These are phyloP conservation scores for Elephantulus edwardii DNA, from an alignment of 2,113 vertebrate species.

Conservation along the genomic window DNA sequence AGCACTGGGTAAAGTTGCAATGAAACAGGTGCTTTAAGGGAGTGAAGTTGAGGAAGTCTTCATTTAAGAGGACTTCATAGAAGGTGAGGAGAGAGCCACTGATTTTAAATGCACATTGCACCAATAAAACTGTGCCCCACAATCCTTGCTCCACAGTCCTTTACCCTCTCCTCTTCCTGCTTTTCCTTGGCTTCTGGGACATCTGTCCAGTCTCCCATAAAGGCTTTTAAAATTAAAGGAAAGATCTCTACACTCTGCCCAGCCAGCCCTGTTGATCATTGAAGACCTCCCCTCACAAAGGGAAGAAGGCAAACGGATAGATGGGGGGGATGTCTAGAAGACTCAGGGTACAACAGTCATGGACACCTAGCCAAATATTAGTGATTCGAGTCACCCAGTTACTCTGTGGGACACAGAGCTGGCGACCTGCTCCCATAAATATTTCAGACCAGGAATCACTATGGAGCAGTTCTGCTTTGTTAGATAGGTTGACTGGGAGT, in stretches of 20 bases:
- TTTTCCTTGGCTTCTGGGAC: background rate
- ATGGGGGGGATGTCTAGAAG: background rate
- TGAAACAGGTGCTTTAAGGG: background rate
- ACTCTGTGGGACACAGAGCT: background rate
- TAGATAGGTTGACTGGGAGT: background rate
- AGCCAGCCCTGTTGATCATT: background rate
- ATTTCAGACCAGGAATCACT: background rate
- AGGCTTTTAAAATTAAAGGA: constrained; percentile 14
- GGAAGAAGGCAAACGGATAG: background rate
- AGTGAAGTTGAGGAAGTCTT: background rate
- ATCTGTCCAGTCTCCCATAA: background rate
- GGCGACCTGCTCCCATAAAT: background rate
- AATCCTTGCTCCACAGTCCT: background rate
- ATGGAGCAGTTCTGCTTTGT: background rate
- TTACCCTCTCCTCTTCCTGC: background rate
- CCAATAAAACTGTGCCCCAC: background rate
- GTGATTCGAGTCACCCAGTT: background rate
- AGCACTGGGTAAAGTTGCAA: background rate
- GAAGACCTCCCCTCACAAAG: background rate
- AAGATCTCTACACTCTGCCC: background rate
- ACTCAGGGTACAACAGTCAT: background rate
- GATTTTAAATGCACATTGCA: background rate
- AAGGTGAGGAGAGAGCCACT: background rate
- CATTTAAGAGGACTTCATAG: background rate
- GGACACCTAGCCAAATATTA: background rate